Conservation (phyloP, 2,888 invertebrate genomes). For the Dendrolimus pini region DNA sequence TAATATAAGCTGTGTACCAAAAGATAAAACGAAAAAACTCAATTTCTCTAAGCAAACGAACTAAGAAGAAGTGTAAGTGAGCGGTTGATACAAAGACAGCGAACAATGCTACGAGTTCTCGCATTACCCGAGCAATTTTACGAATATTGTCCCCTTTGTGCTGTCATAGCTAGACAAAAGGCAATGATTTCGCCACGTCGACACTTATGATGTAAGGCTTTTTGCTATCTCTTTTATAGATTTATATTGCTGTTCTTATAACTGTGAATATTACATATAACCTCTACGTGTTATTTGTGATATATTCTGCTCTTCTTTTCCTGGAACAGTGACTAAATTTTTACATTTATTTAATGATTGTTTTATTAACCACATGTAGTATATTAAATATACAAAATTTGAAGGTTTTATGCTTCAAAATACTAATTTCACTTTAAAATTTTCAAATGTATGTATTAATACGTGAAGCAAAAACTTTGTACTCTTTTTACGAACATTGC, state of each 20-base stretch:
- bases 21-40: neutral
- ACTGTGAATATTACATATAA: neutral
- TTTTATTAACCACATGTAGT: too few species aligned
- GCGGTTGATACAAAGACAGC: neutral
- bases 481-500: too few species aligned
- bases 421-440: too few species aligned
- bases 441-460: too few species aligned
- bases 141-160: slow-evolving; percentile 28
- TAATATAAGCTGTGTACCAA: neutral
- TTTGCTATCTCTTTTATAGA: neutral
- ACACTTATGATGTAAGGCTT: neutral
- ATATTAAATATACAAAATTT: too few species aligned
- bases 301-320: too few species aligned
- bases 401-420: too few species aligned
- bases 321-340: too few species aligned
- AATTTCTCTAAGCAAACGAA: neutral
- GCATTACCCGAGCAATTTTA: slow-evolving; percentile 20
- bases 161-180: neutral
- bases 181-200: neutral
- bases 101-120: slow-evolving; percentile 22
- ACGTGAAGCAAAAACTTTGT: too few species aligned
- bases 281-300: neutral
- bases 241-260: neutral
- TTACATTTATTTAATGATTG: too few species aligned
- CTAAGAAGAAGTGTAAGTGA: neutral